Evolutionary conservation across 1,140 invertebrate genomes (phyloP), one percentile per base, ranked within the genome.

Genomic region (Drosophila obscura): DNA sequence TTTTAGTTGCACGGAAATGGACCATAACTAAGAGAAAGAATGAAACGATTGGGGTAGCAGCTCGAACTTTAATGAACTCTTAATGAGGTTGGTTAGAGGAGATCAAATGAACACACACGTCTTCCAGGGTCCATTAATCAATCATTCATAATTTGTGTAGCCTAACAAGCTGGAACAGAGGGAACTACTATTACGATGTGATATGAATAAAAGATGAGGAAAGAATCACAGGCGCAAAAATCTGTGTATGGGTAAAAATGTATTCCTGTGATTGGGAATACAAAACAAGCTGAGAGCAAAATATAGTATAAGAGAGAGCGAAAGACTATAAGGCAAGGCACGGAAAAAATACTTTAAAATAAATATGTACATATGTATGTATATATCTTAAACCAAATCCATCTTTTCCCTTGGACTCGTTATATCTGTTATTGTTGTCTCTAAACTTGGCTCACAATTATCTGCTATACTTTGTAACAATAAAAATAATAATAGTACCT

Each of bases 401-500:
- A 11, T n/a, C 8, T 19, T 56, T 11, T 58, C 11, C 26, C 4
- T n/a, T 35, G 8, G 49, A 44, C 24, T 56, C 13, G 11, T 50
- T 68, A 31, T 43, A 68, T 57, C 64, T 50, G 31, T 41, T 65
- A 15, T 64, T 16, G 24, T 45, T 28, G 43, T 3, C 43, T 39
- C 43, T 46, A 19, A 46, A 60, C 57, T 64, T 35, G 39, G 51
- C 45, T 75, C 28, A 39, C 16, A 45, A 46, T 63, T 73, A 72
- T 63, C 45, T 43, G 39, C 39, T 52, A 26, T 64, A 50, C 24
- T 69, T 72, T 56, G 61, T 72, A 50, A 75, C 50, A 49, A 26
- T 56, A 55, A 66, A 52, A 52, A 83, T 83, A 78, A 82, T 69
- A 62, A 82, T 78, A 76, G 68, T 73, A 39, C 46, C 58, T 51